Base-by-base conservation (phyloP, 2,888 invertebrate genomes). In the Cactoblastis cactorum region DNA sequence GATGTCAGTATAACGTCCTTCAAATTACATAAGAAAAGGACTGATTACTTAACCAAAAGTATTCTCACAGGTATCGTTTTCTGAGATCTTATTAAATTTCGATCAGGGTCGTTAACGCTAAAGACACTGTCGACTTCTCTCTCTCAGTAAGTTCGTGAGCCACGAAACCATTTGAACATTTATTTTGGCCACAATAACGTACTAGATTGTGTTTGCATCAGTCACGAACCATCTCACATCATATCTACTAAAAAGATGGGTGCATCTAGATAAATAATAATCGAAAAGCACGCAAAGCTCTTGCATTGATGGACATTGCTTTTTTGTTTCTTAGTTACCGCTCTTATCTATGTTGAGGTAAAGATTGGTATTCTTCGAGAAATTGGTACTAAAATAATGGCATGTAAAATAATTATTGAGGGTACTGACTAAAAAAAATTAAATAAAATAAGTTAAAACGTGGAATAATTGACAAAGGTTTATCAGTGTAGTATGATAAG, bases 141-240 rank as follows among this genome's bases (percentile, higher is more conserved):
- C n/a, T 12, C 22, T 41, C 41, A 24, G 34, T 34, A 24, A 8
- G 12, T 22, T 51, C 51, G 63, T 65, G 65, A 59, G 54, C 55
- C 37, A 28, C 45, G 53, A 58, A 62, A 56, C 54, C 60, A 61
- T 62, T 38, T 34, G 61, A 56, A 53, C 60, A 61, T 62, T 38
- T 34, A 15, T 24, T 38, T 39, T 45, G 39, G 43, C 11, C 24
- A 17, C 22, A 15, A 46, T 12, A 51, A 11, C 28, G 17, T 33
- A 38, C 51, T 41, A 37, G 49, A 60, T 53, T 58, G 57, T 61
- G 53, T 64, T 61, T 52, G 55, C 61, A 63, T 63, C 56, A 61
- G 66, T 69, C 69, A 71, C 65, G 67, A 66, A 56, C 50, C 47
- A 54, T 61, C 50, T 54, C 38, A 59, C 51, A 55, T 53, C 47